Percentiles rank a stretch among this genome's conserved stretches.
phyloP scores from a whole-genome alignment of 2,888 invertebrate genomes.

The Opisthograptis luteolata region DNA sequence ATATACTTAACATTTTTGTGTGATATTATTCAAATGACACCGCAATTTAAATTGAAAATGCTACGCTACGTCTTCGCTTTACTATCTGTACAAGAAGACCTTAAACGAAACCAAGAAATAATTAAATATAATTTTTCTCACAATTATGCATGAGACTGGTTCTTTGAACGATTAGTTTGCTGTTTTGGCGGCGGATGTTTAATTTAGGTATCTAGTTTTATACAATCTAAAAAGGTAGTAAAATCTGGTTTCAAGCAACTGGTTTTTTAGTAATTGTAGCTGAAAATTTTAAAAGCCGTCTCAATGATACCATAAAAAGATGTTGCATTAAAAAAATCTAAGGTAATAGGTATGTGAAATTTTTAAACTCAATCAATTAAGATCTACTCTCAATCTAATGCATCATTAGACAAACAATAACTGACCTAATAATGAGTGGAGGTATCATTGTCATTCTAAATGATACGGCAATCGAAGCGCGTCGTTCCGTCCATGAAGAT shows the following conservation, averaged over 20 bases:
- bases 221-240: not conserved
- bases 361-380: not conserved
- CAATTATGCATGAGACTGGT: not conserved
- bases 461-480: slow-evolving; percentile 37
- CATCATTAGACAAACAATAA: slow-evolving; percentile 21
- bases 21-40: no score
- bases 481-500: slow-evolving; percentile 35
- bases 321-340: not conserved
- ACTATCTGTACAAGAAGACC: no score
- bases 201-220: not conserved
- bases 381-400: not conserved
- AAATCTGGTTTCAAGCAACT: not conserved
- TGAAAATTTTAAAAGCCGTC: no score
- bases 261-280: no score
- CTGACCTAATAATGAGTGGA: slow-evolving; percentile 32
- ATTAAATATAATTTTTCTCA: slow-evolving; percentile 18
- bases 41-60: no score
- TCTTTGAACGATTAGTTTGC: not conserved
- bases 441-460: slow-evolving; percentile 37
- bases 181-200: not conserved
- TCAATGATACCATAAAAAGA: not conserved
- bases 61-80: no score
- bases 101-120: no score
- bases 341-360: not conserved
- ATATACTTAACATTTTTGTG: no score